Evolutionary conservation across 2,888 invertebrate genomes (phyloP), one percentile per base, ranked within the genome.

Genomic region (Pseudococcus jackbeardsleyi): DNA sequence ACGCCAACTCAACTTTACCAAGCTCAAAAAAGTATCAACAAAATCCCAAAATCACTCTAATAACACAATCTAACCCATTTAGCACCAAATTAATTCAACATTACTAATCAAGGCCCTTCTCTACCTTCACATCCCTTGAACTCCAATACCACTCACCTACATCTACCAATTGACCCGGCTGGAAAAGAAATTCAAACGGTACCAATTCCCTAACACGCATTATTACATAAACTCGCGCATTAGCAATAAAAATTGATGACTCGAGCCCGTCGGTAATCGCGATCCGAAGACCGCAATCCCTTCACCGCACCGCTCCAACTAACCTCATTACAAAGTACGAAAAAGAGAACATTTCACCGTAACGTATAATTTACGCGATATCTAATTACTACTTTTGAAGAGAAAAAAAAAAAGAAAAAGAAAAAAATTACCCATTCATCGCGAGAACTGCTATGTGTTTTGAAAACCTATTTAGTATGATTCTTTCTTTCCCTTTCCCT

Each of bases 281-380:
- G 26, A 72, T 72, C 15, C 68, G 68, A 72, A 72, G 12, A 33
- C 68, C 26, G 72, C 39, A 12, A 72, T 33, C 15, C 72, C 72
- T 19, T n/a, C 11, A 59, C 59, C 59, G 7, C 59, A 59, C 54
- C 17, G 0, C 54, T 15, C 12, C 54, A 11, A 54, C 8, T 79
- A 42, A 79, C 79, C 79, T 79, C 39, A 79, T 79, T 79, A 79
- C 79, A 79, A 79, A 79, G 79, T 79, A 79, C 79, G 79, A 79
- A 79, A 79, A 79, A 42, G 77, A 79, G 33, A 79, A 19, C 42
- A 79, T 19, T 79, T 72, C 26, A 72, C 79, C 42, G 79, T 79
- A 79, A 79, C 79, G 79, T 79, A 19, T 79, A 79, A 79, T 79
- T 79, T 79, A 42, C 42, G 12, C 33, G 42, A n/a, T 42, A 19